Conservation (phyloP, 2,797 vertebrate species). For the Sebastes melanostomus region DNA sequence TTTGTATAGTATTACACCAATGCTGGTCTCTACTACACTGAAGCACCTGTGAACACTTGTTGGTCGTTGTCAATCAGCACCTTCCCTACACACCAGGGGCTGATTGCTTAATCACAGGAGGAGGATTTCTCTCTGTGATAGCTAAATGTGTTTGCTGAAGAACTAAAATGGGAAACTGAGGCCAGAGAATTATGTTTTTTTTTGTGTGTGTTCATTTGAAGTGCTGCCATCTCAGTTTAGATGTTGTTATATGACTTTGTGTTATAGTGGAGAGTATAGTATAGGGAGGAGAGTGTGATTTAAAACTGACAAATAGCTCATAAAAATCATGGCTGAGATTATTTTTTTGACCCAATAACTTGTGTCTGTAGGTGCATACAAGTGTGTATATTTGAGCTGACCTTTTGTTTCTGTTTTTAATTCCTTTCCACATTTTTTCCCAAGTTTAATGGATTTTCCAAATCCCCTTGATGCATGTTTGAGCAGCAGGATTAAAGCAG, state of each 20-base stretch:
- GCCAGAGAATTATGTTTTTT: not conserved
- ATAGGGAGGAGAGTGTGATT: not conserved
- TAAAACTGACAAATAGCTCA: not conserved
- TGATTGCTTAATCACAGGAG: not conserved
- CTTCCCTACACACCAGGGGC: not conserved
- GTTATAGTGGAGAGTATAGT: not conserved
- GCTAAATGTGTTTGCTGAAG: not conserved
- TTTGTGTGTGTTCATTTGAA: not conserved
- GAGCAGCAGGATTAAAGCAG: not conserved
- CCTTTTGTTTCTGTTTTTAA: not conserved
- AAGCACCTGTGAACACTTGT: rapidly evolving
- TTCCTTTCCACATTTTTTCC: not conserved
- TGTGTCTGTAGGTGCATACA: not conserved
- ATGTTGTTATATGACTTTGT: not conserved
- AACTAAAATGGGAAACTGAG: not conserved
- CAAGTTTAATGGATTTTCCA: not conserved
- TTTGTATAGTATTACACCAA: too few species aligned
- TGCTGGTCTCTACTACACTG: too few species aligned
- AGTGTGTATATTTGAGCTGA: not conserved
- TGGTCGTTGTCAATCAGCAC: not conserved
- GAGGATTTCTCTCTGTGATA: not conserved
- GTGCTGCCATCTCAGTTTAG: not conserved
- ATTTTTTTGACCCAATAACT: not conserved
- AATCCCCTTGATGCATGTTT: not conserved
- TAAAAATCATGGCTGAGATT: not conserved